Percentiles rank a stretch among this genome's conserved stretches.
Evolutionary conservation across 2,797 vertebrate genomes (phyloP).

Genomic region (Myotis planiceps): DNA sequence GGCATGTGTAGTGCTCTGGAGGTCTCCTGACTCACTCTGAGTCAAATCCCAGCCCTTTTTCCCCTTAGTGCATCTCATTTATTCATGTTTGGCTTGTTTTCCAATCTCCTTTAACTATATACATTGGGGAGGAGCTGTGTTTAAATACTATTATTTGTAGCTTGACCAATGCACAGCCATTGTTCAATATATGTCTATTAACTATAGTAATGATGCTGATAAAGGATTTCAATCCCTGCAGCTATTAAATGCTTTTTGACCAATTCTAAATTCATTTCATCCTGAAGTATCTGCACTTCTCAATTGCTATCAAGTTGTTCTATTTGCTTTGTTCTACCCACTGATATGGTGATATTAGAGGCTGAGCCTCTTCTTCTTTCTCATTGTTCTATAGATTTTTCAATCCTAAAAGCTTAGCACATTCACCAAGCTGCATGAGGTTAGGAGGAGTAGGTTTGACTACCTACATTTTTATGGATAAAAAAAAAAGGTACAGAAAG

Average conservation of each 20-base stretch:
- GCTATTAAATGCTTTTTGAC: slow-evolving; percentile 42
- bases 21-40: not conserved
- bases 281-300: slow-evolving; percentile 61
- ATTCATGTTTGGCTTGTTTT: not conserved
- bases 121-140: not conserved
- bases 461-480: not conserved
- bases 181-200: slow-evolving; percentile 42
- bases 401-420: not conserved
- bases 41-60: not conserved
- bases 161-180: not conserved
- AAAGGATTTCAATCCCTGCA: slow-evolving; percentile 31
- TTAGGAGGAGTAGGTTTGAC: not conserved
- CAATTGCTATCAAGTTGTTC: not conserved
- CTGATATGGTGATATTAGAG: not conserved
- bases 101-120: not conserved
- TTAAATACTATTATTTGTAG: slow-evolving; percentile 49
- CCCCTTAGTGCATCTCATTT: not conserved
- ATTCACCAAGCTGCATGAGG: not conserved
- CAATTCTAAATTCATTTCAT: slow-evolving; percentile 56
- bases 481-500: not conserved
- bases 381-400: slow-evolving; percentile 37
- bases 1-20: not conserved
- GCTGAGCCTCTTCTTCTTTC: not conserved
- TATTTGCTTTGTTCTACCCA: slow-evolving; percentile 41
- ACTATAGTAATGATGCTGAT: not conserved